Evolutionary conservation across 2,113 vertebrate genomes (phyloP).

Genomic region (Xiphophorus couchianus): DNA sequence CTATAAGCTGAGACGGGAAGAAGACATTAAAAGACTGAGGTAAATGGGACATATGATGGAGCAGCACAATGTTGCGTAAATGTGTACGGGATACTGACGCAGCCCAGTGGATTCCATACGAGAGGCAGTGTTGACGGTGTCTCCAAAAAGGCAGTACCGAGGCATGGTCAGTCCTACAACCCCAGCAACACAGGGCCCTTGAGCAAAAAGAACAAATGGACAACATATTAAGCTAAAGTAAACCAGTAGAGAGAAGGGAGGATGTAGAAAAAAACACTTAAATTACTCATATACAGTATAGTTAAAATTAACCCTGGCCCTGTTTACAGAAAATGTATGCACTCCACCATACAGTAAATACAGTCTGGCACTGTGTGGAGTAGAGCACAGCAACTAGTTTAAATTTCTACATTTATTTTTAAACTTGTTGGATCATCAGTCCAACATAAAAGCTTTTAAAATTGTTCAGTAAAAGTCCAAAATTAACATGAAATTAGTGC

Average conservation of each 20-base stretch:
- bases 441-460: too few species aligned
- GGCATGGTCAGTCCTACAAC: conserved; percentile 93
- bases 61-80: not conserved
- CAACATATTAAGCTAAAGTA: not conserved
- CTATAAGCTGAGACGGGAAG: conserved; percentile 84
- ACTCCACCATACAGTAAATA: too few species aligned
- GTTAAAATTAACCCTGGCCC: too few species aligned
- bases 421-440: too few species aligned
- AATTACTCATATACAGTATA: not conserved
- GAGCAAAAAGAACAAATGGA: not conserved
- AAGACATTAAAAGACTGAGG: not conserved
- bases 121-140: conserved; percentile 92
- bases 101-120: conserved; percentile 93
- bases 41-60: not conserved
- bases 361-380: too few species aligned
- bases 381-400: too few species aligned
- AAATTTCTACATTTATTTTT: too few species aligned
- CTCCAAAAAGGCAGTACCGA: conserved; percentile 94
- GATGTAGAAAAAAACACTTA: not conserved
- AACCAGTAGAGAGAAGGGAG: not conserved
- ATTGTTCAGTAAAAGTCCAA: too few species aligned
- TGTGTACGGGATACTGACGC: conserved; percentile 76
- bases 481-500: too few species aligned
- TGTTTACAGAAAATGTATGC: too few species aligned
- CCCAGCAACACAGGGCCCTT: conserved; percentile 89